Conservation (phyloP, 2,888 invertebrate genomes). For the Pollenia amentaria region DNA sequence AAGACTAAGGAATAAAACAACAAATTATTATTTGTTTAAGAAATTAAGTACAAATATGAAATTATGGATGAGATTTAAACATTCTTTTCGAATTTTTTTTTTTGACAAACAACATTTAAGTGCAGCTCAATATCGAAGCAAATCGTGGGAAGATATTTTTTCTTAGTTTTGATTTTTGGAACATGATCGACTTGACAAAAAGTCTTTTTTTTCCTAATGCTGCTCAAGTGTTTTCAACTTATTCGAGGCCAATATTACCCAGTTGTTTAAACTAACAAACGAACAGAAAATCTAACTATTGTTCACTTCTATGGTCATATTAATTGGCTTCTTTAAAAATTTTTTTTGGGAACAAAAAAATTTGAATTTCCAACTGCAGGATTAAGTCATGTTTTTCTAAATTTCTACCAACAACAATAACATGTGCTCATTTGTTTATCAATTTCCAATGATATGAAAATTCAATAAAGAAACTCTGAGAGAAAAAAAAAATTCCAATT, state of each 20-base stretch:
- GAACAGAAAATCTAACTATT: conserved; percentile 15
- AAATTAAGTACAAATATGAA: conserved; percentile 46
- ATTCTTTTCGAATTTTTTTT: conserved; percentile 32
- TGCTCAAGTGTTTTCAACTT: conserved; percentile 36
- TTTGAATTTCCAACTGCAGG: too few species aligned
- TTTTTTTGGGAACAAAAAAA: too few species aligned
- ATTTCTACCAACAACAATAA: background rate
- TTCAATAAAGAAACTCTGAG: too few species aligned
- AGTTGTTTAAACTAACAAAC: conserved; percentile 29
- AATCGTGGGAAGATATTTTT: conserved; percentile 63
- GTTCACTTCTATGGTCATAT: conserved; percentile 40
- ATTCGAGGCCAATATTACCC: conserved; percentile 19
- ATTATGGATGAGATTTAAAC: conserved; percentile 38
- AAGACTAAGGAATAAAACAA: conserved; percentile 31
- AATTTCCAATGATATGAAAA: too few species aligned
- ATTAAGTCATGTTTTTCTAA: background rate
- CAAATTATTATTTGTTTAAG: conserved; percentile 57
- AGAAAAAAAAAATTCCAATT: too few species aligned
- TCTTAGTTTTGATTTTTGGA: background rate
- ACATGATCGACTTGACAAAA: conserved; percentile 23
- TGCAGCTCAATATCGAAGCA: conserved; percentile 35
- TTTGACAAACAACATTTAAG: conserved; percentile 43
- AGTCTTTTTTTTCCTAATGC: conserved; percentile 8
- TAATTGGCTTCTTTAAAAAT: background rate
- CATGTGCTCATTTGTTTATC: conserved; percentile 24